These are phyloP conservation scores for Petaurus breviceps DNA, from an alignment of 2,113 vertebrate genomes.

Conservation along the genomic window DNA sequence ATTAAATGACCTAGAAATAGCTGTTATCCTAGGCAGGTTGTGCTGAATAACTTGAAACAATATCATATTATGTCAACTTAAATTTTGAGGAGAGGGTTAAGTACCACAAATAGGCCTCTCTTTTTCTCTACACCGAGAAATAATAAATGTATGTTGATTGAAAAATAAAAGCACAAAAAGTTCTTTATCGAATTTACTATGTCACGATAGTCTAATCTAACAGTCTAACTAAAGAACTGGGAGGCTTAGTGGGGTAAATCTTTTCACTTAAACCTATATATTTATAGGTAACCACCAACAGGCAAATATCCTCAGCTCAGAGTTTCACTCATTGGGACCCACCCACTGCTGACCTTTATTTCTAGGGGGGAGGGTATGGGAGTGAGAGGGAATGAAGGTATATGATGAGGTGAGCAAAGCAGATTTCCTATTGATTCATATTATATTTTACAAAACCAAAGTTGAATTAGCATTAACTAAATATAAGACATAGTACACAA, in stretches of 20 bases:
- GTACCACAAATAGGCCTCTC: constrained; percentile 59
- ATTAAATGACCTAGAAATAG: constrained; percentile 45
- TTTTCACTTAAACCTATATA: constrained; percentile 1
- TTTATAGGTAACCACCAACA: constrained; percentile 57
- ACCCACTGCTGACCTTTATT: constrained; percentile 41
- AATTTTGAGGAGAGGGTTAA: background rate
- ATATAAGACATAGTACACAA: constrained; percentile 42
- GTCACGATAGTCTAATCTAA: constrained; percentile 33
- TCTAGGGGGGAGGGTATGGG: background rate
- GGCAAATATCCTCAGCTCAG: constrained; percentile 57
- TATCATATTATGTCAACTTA: background rate
- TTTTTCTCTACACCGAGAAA: background rate
- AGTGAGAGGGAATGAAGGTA: background rate
- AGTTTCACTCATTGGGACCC: constrained; percentile 48
- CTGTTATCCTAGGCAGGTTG: background rate
- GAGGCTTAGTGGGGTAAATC: background rate
- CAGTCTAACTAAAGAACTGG: background rate
- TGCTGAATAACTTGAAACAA: background rate
- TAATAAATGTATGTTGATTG: constrained; percentile 53
- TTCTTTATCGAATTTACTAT: constrained; percentile 58
- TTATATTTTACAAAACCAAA: constrained; percentile 54
- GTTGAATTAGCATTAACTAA: constrained; percentile 46
- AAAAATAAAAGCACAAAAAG: constrained; percentile 54
- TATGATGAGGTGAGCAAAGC: constrained; percentile 42
- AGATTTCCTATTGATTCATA: constrained; percentile 56